Evolutionary conservation across 2,888 invertebrate genomes (phyloP).

Genomic region (Volucella inanis): DNA sequence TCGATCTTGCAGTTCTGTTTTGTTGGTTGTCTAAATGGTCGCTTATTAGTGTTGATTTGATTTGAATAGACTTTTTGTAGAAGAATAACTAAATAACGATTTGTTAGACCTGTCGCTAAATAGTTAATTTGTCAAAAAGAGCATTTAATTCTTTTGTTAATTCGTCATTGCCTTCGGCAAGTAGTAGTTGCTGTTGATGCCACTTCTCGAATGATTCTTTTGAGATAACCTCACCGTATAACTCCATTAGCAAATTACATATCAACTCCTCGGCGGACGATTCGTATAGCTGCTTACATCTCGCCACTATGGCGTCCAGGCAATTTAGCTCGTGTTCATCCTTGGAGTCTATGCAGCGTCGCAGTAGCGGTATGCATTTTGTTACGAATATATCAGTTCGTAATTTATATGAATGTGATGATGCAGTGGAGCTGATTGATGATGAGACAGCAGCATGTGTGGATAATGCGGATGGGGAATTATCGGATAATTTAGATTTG

Average conservation of each 20-base stretch:
- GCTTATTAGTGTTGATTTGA: neutral
- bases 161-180: conserved; percentile 9
- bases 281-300: conserved; percentile 77
- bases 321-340: conserved; percentile 79
- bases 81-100: neutral
- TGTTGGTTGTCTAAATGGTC: conserved; percentile 1
- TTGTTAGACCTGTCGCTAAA: conserved; percentile 13
- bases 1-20: conserved; percentile 37
- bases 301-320: conserved; percentile 79
- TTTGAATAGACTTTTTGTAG: neutral
- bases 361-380: conserved; percentile 79
- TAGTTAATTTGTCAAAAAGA: conserved; percentile 40
- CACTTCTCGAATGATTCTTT: conserved; percentile 81
- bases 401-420: conserved; percentile 14
- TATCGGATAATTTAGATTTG: conserved; percentile 56
- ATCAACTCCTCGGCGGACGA: conserved; percentile 78
- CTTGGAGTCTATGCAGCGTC: conserved; percentile 79
- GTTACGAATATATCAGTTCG: conserved; percentile 76
- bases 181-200: conserved; percentile 70
- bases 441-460: neutral
- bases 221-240: conserved; percentile 81
- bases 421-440: neutral
- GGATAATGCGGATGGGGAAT: conserved; percentile 24
- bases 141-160: conserved; percentile 43
- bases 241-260: conserved; percentile 77